These are phyloP conservation scores for Fissipunctia ypsillon DNA, from an alignment of 2,888 invertebrate species.

Conservation along the genomic window DNA sequence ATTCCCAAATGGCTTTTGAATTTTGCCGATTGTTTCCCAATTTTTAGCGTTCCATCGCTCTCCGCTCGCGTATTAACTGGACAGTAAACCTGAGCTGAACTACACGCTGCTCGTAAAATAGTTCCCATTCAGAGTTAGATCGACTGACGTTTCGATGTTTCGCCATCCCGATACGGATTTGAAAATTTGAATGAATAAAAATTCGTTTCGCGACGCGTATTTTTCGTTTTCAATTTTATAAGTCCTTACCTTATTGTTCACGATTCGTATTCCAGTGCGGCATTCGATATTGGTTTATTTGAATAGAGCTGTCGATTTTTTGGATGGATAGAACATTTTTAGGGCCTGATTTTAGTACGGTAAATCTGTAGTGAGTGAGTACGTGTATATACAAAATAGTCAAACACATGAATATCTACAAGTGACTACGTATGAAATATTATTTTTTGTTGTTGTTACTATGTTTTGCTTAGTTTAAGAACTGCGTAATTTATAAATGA, in stretches of 20 bases:
- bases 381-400: background rate
- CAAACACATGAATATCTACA: background rate
- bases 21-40: slow-evolving; percentile 6
- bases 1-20: slow-evolving; percentile 8
- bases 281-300: slow-evolving; percentile 51
- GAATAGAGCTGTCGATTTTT: slow-evolving; percentile 24
- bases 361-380: background rate
- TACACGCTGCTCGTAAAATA: slow-evolving; percentile 57
- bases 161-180: slow-evolving; percentile 47
- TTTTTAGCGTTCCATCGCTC: slow-evolving; percentile 31
- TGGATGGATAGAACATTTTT: background rate
- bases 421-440: background rate
- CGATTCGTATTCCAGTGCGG: slow-evolving; percentile 35
- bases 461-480: background rate
- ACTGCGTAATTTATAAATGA: background rate
- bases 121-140: slow-evolving; percentile 62
- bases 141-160: slow-evolving; percentile 62
- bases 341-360: background rate
- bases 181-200: slow-evolving; percentile 65
- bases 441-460: background rate
- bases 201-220: slow-evolving; percentile 40
- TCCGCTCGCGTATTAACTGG: slow-evolving; percentile 34
- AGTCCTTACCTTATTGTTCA: slow-evolving; percentile 58
- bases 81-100: slow-evolving; percentile 37
- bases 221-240: slow-evolving; percentile 59